Conservation (phyloP, 1,140 invertebrate species). For the Drosophila carrolli region DNA sequence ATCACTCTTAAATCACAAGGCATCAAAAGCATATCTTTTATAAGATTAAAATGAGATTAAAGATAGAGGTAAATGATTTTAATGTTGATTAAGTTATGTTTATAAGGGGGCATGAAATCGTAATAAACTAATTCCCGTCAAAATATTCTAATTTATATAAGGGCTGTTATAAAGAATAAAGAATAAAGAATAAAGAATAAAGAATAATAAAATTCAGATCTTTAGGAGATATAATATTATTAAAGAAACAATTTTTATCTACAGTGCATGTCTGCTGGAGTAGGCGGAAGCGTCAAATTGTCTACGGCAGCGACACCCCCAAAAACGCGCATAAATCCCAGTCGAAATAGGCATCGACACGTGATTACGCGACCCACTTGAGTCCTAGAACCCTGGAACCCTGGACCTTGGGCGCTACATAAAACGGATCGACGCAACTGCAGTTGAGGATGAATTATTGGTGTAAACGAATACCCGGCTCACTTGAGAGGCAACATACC, state of each 20-base stretch:
- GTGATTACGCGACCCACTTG: conserved; percentile 70
- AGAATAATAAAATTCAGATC: no score
- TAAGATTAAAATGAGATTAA: no score
- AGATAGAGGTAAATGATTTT: no score
- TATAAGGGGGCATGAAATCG: no score
- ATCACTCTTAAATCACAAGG: background rate
- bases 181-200: no score
- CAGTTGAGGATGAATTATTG: conserved; percentile 81
- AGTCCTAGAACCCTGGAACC: conserved; percentile 36
- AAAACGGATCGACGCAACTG: conserved; percentile 74
- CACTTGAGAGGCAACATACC: conserved; percentile 78
- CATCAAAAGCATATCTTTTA: no score
- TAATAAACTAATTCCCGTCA: no score
- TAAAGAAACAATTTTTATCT: background rate
- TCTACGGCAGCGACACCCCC: conserved; percentile 61
- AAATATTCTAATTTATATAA: no score
- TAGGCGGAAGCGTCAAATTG: conserved; percentile 81
- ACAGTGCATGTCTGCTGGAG: conserved; percentile 4
- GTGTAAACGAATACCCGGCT: conserved; percentile 68
- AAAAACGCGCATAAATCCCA: conserved; percentile 40
- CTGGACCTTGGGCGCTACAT: conserved; percentile 52
- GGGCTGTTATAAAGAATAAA: no score
- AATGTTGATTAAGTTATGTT: no score
- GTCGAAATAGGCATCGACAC: conserved; percentile 38
- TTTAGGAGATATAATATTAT: no score